These are phyloP conservation scores for Daboia siamensis DNA, from an alignment of 2,113 vertebrate genomes.

Conservation along the genomic window DNA sequence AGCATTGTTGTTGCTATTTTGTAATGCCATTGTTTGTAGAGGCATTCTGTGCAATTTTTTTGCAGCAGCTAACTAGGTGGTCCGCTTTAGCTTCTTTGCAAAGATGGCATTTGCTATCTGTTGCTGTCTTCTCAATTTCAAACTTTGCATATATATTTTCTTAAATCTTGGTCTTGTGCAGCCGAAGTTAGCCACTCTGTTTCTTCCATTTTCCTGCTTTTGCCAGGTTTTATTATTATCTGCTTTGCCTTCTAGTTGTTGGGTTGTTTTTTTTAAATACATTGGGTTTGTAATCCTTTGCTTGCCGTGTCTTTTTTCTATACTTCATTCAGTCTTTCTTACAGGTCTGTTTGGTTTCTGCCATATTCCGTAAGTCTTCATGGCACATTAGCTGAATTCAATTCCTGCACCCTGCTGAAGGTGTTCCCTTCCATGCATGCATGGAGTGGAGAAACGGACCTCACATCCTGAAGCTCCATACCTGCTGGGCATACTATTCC, in stretches of 20 bases:
- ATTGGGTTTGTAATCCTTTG: not conserved
- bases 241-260: not conserved
- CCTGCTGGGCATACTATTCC: not conserved
- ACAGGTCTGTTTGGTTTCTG: not conserved
- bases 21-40: not conserved
- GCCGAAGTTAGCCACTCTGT: not conserved
- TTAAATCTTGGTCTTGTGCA: not conserved
- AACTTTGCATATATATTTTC: not conserved
- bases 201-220: not conserved
- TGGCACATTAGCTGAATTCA: not conserved
- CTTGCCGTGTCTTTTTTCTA: not conserved
- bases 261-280: not conserved
- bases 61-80: not conserved
- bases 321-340: not conserved
- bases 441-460: not conserved
- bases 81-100: not conserved
- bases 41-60: not conserved
- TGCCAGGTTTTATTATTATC: not conserved
- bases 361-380: not conserved
- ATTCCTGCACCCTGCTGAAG: not conserved
- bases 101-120: not conserved
- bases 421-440: not conserved
- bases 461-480: not conserved
- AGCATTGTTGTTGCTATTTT: not conserved
- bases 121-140: not conserved